Percentiles rank a stretch among this genome's conserved stretches.
phyloP scores from a whole-genome alignment of 92 coral and sea anemone species.

The Zoanthus sociatus region DNA sequence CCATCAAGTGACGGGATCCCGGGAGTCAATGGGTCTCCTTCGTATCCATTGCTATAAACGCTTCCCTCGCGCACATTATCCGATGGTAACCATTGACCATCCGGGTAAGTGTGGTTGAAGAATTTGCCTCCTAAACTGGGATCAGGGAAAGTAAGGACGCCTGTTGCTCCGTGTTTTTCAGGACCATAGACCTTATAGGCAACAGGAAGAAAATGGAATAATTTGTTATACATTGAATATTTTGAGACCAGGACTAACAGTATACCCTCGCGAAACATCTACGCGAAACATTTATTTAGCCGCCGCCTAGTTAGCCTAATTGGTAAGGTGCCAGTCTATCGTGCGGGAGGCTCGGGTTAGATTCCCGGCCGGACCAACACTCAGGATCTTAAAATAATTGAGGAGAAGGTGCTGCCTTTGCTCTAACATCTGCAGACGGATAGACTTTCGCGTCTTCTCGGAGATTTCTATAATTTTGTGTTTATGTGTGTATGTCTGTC shows the following conservation, averaged over 20 bases:
- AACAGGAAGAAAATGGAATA: not conserved
- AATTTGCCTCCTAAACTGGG: conserved; percentile 68
- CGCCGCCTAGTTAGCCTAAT: no score
- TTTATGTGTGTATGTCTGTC: no score
- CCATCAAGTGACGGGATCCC: conserved; percentile 86
- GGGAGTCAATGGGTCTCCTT: conserved; percentile 92
- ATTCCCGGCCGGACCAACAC: no score
- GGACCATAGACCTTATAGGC: conserved; percentile 71
- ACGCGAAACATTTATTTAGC: no score
- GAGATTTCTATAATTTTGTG: no score
- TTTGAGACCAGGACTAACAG: not conserved
- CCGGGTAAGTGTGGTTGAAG: conserved; percentile 70
- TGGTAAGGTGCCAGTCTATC: no score
- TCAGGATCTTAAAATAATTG: no score
- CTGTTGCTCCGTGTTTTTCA: conserved; percentile 78
- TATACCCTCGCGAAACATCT: not conserved
- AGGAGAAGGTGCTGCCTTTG: no score
- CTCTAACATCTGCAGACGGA: no score
- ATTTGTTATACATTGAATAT: no score
- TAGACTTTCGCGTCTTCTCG: no score
- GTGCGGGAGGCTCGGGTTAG: no score
- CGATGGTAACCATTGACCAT: conserved; percentile 81
- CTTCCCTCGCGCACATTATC: conserved; percentile 79
- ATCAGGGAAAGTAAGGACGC: conserved; percentile 83
- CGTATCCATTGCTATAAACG: conserved; percentile 51